Conservation (phyloP, 2,113 vertebrate genomes). For the Ciconia stormi region DNA sequence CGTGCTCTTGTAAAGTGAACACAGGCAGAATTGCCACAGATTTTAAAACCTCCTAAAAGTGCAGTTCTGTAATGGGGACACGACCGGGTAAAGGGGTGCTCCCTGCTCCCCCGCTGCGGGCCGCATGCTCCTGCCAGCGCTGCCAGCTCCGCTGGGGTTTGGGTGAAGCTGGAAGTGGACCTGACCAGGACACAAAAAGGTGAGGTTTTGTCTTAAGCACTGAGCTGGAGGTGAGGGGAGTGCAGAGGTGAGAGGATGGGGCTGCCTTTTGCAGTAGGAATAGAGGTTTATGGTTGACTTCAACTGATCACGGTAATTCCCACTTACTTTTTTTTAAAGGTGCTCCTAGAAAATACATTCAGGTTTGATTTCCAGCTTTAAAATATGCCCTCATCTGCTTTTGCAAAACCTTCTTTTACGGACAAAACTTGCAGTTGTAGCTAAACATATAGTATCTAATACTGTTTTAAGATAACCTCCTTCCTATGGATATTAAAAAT, state of each 20-base stretch:
- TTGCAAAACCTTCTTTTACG: neutral
- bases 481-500: neutral
- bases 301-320: neutral
- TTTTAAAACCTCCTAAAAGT: neutral
- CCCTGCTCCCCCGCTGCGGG: neutral
- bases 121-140: rapidly evolving
- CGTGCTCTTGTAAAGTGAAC: neutral
- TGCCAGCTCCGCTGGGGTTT: neutral
- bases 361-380: neutral
- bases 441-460: neutral
- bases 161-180: neutral
- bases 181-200: neutral
- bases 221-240: neutral
- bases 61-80: rapidly evolving
- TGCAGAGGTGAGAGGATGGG: neutral
- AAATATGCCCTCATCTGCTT: neutral
- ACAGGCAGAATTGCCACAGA: neutral
- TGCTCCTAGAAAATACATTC: neutral
- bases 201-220: neutral
- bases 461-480: neutral
- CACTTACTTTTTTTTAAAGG: neutral
- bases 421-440: neutral
- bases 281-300: neutral
- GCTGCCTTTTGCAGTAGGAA: neutral
- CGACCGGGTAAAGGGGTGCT: neutral